Evolutionary conservation across 2,888 invertebrate genomes (phyloP), one percentile per base, ranked within the genome.

Genomic region (Drosophila kokeensis): DNA sequence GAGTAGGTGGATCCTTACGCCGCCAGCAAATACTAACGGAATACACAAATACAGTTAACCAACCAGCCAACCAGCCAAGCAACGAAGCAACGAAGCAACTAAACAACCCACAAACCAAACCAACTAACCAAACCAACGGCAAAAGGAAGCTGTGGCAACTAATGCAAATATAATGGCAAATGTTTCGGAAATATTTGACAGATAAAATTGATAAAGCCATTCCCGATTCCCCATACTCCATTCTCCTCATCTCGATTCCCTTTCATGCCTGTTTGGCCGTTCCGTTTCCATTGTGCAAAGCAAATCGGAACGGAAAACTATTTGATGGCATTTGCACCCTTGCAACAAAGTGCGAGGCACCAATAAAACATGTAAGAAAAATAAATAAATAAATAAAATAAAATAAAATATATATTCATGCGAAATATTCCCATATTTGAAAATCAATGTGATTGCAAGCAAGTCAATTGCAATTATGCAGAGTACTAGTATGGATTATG

Each of bases 91-190:
- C 54, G 50, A 38, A 38, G 50, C 36, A 27, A n/a, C 18, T 18
- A 29, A 29, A 11, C 24, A 50, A 54, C 21, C 34, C 21, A 21
- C 15, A 32, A 34, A 18, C 42, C 42, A 42, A 30, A n/a, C 24
- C 36, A 54, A 34, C 11, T 21, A 24, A 8, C 45, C 45, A 45
- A 36, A 45, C 21, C 45, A 80, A 64, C 49, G 69, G 73, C 71
- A 73, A 72, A 68, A 74, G 86, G 90, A 90, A 73, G 76, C 86
- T 80, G 72, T 85, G 88, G 82, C 90, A 70, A 89, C 88, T 89
- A 91, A 91, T 88, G 90, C 89, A 91, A 90, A 90, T 90, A 91
- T 87, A 90, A 90, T 88, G 91, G 84, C 91, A 88, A 88, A 88
- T 88, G 91, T 88, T 90, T 91, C 87, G 87, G 87, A 91, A 88